These are phyloP conservation scores for Lipophrys pholis DNA, from an alignment of 2,113 vertebrate species.

Conservation along the genomic window DNA sequence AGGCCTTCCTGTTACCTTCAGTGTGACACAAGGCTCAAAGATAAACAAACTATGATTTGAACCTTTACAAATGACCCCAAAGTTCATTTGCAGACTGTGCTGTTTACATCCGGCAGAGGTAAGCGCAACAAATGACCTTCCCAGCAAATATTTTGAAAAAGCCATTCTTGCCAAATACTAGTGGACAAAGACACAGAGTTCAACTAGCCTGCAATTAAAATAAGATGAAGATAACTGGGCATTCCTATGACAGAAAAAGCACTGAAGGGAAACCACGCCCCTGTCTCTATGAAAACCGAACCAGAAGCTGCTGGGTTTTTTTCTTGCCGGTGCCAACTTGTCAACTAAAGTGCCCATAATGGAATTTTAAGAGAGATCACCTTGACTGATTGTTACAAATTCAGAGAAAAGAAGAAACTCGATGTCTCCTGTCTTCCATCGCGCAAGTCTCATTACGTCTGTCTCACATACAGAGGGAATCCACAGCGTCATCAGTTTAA, in stretches of 20 bases:
- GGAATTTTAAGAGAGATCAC: conserved; percentile 19
- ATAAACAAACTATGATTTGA: neutral
- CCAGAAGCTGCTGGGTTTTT: neutral
- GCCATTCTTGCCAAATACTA: conserved; percentile 53
- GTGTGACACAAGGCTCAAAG: neutral
- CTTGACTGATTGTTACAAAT: neutral
- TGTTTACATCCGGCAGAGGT: neutral
- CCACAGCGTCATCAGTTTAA: conserved; percentile 40
- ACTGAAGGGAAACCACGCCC: conserved; percentile 20
- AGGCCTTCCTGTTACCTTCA: neutral
- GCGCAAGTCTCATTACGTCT: conserved; percentile 9
- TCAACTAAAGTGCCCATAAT: neutral
- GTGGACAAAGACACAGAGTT: neutral
- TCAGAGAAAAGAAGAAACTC: neutral
- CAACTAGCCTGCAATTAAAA: no score
- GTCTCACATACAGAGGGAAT: conserved; percentile 29
- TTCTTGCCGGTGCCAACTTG: neutral
- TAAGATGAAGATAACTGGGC: neutral
- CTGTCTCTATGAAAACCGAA: neutral
- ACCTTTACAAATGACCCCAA: neutral
- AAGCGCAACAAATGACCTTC: neutral
- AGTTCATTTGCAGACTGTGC: neutral
- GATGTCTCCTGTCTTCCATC: neutral
- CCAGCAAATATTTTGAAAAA: conserved; percentile 26
- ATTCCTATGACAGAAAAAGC: conserved; percentile 32